Percentiles rank a stretch among this genome's conserved stretches.
Evolutionary conservation across 2,113 vertebrate species (phyloP).

Genomic region (Oplegnathus fasciatus): DNA sequence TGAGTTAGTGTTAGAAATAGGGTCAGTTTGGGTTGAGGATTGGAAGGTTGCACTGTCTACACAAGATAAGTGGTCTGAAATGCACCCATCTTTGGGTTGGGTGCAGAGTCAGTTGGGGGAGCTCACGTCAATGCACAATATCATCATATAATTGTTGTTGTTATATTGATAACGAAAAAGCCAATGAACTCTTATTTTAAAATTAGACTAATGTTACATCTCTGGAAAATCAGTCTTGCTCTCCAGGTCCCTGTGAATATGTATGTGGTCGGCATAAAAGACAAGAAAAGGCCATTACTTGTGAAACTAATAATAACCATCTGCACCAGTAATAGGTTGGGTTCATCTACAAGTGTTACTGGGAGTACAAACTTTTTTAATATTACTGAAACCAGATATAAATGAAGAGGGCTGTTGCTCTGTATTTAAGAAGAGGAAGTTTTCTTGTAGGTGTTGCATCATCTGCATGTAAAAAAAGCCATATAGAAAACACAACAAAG

Average conservation of each 20-base stretch:
- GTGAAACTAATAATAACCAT: background rate
- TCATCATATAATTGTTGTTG: background rate
- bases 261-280: background rate
- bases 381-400: background rate
- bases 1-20: conserved; percentile 7
- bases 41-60: background rate
- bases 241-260: background rate
- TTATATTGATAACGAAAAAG: background rate
- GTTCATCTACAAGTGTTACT: background rate
- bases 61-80: conserved; percentile 5
- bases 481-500: background rate
- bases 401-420: background rate
- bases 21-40: conserved; percentile 10
- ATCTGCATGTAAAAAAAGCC: background rate
- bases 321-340: background rate
- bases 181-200: background rate
- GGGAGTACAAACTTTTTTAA: background rate
- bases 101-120: background rate
- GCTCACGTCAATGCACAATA: background rate
- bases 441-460: background rate
- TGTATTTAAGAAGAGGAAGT: no score
- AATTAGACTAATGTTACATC: conserved; percentile 12
- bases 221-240: background rate
- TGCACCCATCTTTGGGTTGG: background rate
- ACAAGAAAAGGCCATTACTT: background rate